Base-by-base conservation (phyloP, 1,140 invertebrate genomes). In the Drosophila ficusphila region DNA sequence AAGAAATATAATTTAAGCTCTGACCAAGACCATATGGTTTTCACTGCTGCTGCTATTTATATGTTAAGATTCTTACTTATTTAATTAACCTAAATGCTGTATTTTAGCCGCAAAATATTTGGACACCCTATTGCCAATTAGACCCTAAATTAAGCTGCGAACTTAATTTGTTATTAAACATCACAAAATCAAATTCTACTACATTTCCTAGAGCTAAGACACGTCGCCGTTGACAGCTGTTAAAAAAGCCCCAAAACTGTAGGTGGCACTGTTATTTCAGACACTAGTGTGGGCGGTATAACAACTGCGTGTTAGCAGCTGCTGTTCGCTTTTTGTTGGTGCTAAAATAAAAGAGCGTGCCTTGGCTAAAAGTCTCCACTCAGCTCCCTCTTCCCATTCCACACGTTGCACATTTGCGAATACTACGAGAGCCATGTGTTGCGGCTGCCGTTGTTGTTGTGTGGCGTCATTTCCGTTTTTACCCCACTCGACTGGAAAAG, bases 381-480 rank as follows among this genome's bases (percentile, higher is more conserved):
- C 33, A 4, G 7, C 31, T 34, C 29, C 16, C 33, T 34, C 33
- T 21, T 31, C 16, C 8, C 1, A 4, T 31, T 51, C 31, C 78
- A 76, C 72, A 79, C 67, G 76, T 76, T 81, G 61, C 78, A 82
- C 54, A 74, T 82, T 54, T 47, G 49, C 67, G 23, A 69, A 49
- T 51, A 68, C 46, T 44, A 64, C 46, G 34, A 52, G n/a, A 57
- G 29, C 41, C 53, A 57, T 57, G 29, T 54, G 51, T 53, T 51
- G 47, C 18, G 16, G 25, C 29, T 7, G 25, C 12, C 16, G 61
- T 49, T 65, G 53, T 58, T 36, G 19, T 58, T 51, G 53, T 82
- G 78, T 75, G 78, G 79, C 78, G 79, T 85, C 79, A 82, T 82
- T 82, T 85, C 79, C 79, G 79, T 78, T 83, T 85, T 83, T 76